A percentile compares a stretch with the other conserved stretches of the same genome.
Conservation (phyloP, 1,140 invertebrate genomes). For the Drosophila teissieri region DNA sequence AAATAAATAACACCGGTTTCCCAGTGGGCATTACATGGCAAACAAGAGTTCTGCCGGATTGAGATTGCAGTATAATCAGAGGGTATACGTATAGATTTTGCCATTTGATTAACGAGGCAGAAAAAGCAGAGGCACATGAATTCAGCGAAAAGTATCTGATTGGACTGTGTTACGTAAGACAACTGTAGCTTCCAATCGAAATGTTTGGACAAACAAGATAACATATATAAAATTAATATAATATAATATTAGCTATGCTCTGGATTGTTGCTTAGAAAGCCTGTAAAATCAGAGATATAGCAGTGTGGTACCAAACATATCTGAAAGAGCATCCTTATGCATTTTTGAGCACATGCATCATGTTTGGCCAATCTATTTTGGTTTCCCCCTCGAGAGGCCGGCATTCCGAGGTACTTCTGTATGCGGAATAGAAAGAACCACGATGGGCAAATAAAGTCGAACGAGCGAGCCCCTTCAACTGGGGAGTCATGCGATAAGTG, state of each 20-base stretch:
- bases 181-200: no score
- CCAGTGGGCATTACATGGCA: not conserved
- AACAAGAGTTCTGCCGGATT: not conserved
- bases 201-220: not conserved
- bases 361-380: conserved; percentile 17
- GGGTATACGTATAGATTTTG: not conserved
- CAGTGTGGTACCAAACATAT: no score
- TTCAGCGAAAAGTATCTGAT: not conserved
- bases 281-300: no score
- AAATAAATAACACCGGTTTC: conserved; percentile 22
- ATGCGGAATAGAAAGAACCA: not conserved
- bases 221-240: not conserved
- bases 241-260: no score
- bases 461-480: conserved; percentile 5
- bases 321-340: not conserved
- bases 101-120: not conserved
- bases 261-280: no score
- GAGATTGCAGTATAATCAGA: not conserved
- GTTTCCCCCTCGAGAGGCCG: not conserved
- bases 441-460: not conserved
- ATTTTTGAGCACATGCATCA: not conserved
- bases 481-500: conserved; percentile 24
- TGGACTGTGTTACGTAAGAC: not conserved
- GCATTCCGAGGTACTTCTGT: not conserved
- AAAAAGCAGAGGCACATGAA: not conserved